Percentiles rank a stretch among this genome's conserved stretches.
phyloP scores from a whole-genome alignment of 2,888 invertebrate genomes.

The Temnothorax ravouxi region DNA sequence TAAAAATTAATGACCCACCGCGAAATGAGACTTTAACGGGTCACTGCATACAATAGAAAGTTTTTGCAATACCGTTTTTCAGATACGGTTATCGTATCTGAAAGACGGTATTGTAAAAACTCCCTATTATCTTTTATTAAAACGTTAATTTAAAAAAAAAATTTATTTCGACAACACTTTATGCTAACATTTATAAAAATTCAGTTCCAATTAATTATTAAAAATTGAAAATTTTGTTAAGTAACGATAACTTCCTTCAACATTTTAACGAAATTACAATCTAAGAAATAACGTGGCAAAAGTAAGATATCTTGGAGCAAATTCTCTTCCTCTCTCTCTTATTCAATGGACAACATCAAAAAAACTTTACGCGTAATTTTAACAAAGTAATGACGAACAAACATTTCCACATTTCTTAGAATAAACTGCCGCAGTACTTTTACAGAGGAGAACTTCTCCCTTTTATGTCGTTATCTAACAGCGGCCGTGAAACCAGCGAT shows the following conservation, averaged over 20 bases:
- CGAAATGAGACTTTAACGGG: neutral
- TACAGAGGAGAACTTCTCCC: neutral
- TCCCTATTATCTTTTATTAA: too few species aligned
- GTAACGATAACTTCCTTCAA: neutral
- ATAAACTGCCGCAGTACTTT: constrained; percentile 22
- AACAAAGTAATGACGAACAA: constrained; percentile 11
- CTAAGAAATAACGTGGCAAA: neutral
- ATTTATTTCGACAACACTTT: neutral
- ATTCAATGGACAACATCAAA: neutral
- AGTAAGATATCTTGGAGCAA: neutral
- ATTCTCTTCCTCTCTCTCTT: neutral
- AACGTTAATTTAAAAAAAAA: neutral
- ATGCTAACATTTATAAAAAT: neutral
- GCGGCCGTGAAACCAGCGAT: constrained; percentile 34
- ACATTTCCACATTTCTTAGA: constrained; percentile 44
- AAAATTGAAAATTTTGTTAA: neutral
- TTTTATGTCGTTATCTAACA: constrained; percentile 56
- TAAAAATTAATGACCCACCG: neutral
- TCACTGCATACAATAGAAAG: neutral
- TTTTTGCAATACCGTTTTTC: too few species aligned
- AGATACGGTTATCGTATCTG: too few species aligned
- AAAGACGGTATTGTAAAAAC: too few species aligned
- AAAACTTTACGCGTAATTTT: constrained; percentile 12
- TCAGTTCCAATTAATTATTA: neutral
- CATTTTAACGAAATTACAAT: neutral